Evolutionary conservation across 2,797 vertebrate species (phyloP).

Genomic region (Vireo griseus): DNA sequence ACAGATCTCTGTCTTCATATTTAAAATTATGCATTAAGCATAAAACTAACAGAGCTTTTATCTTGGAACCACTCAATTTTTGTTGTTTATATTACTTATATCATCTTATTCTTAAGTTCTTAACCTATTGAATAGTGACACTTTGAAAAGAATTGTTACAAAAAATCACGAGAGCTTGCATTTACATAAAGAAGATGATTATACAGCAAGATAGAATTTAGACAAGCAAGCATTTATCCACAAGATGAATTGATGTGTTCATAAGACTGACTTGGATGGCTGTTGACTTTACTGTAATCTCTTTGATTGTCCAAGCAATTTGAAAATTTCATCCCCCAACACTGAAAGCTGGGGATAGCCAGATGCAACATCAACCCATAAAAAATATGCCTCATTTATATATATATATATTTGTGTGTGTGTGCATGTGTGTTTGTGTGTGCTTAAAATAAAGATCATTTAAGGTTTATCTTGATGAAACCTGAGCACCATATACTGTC

Average conservation of each 20-base stretch:
- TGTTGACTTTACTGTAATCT: neutral
- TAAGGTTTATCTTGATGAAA: neutral
- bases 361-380: neutral
- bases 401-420: rapidly evolving
- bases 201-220: neutral
- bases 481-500: neutral
- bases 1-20: neutral
- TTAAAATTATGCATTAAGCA: neutral
- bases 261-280: neutral
- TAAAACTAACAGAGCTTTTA: neutral
- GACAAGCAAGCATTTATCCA: neutral
- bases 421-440: too few relatives aligned
- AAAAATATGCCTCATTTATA: neutral
- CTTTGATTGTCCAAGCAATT: neutral
- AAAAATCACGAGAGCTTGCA: neutral
- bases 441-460: neutral
- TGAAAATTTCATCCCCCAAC: neutral
- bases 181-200: neutral
- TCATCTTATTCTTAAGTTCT: neutral
- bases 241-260: neutral
- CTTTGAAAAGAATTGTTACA: neutral
- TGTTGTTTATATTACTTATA: neutral
- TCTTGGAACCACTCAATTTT: neutral
- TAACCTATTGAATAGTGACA: neutral
- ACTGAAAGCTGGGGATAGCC: neutral